Evolutionary conservation across 2,113 vertebrate species (phyloP).

Genomic region (Centropristis striata): DNA sequence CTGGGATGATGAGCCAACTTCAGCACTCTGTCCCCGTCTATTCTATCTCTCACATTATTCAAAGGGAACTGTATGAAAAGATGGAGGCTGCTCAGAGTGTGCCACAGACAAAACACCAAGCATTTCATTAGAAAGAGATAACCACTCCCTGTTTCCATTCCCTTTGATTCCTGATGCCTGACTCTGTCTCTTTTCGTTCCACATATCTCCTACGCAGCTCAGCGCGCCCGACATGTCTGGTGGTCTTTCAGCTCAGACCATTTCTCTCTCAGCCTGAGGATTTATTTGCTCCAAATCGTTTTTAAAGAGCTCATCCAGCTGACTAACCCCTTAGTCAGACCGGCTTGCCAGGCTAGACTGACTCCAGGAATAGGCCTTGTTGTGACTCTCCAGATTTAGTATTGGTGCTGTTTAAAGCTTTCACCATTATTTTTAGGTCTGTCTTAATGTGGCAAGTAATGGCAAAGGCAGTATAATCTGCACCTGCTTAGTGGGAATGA

Average conservation of each 20-base stretch:
- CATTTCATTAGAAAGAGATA: background rate
- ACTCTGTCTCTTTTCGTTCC: background rate
- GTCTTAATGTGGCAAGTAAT: background rate
- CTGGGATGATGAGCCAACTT: background rate
- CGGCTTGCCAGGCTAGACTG: slow-evolving; percentile 4
- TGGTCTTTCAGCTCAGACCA: slow-evolving; percentile 21
- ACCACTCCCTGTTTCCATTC: background rate
- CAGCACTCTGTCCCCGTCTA: slow-evolving; percentile 14
- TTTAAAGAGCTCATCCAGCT: slow-evolving; percentile 46
- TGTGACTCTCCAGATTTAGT: slow-evolving; percentile 35
- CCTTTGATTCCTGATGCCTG: background rate
- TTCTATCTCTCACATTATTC: background rate
- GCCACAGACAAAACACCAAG: background rate
- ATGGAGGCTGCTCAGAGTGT: background rate
- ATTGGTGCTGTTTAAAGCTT: slow-evolving; percentile 19
- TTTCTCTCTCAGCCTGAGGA: slow-evolving; percentile 33
- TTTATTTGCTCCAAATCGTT: slow-evolving; percentile 41
- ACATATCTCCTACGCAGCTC: background rate
- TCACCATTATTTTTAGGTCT: slow-evolving; percentile 20
- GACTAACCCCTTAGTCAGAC: slow-evolving; percentile 15
- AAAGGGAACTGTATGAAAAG: background rate
- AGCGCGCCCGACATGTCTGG: background rate
- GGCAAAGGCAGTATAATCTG: background rate
- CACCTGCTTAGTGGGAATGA: background rate
- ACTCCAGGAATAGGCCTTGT: slow-evolving; percentile 41